Evolutionary conservation across 2,888 invertebrate species (phyloP).

Genomic region (Druceiella hillmani): DNA sequence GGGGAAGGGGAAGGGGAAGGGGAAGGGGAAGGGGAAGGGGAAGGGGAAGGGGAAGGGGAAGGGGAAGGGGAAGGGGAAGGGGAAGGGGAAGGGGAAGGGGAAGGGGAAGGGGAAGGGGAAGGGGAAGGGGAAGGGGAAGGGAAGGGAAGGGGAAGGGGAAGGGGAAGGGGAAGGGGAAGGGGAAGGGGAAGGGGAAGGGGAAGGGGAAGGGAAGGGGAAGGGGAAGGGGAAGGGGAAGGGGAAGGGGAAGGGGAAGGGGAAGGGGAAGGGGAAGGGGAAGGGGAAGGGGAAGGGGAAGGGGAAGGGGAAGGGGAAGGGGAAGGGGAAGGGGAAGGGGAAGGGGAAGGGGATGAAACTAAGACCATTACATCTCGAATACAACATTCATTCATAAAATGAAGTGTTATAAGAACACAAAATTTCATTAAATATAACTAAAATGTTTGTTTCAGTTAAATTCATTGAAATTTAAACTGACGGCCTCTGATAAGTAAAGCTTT

Average conservation of each 20-base stretch:
- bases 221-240: background rate
- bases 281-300: background rate
- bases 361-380: too few relatives aligned
- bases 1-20: background rate
- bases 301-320: background rate
- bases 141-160: background rate
- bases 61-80: constrained; percentile 1
- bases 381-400: too few relatives aligned
- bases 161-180: background rate
- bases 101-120: background rate
- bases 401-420: too few relatives aligned
- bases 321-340: background rate
- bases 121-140: background rate
- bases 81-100: background rate
- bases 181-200: background rate
- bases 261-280: background rate
- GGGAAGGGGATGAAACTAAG: background rate
- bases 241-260: background rate
- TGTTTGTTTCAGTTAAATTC: too few relatives aligned
- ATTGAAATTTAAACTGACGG: too few relatives aligned
- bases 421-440: too few relatives aligned
- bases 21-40: background rate
- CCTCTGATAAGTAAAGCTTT: too few relatives aligned
- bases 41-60: background rate
- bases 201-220: constrained; percentile 1